Base-by-base conservation (phyloP, 2,888 invertebrate species). In the Yponomeuta sedellus region DNA sequence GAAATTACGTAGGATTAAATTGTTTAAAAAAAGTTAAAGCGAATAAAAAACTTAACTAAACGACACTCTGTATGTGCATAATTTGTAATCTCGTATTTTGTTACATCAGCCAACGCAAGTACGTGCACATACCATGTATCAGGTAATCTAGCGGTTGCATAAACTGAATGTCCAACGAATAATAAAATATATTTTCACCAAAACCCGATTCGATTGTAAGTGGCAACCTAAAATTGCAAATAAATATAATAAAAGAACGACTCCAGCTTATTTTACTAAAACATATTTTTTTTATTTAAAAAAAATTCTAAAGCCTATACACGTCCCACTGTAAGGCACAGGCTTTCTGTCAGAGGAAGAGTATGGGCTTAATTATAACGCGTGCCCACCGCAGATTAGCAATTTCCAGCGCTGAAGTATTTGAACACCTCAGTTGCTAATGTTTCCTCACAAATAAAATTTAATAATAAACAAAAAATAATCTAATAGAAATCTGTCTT, bases 61-160 rank as follows among this genome's bases (percentile, higher is more conserved):
- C 25, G 25, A 59, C 44, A 4, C 8, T 52, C 16, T 52, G 44
- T 52, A 52, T 52, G 44, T 52, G 44, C 44, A 52, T 52, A 61
- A 25, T 5, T 25, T 61, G 28, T 61, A 61, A 61, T 34, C 12
- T 6, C 25, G 28, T 16, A 28, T 61, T 40, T 63, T 22, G 63
- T 63, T 63, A 22, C 63, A 63, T 63, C 63, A 63, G 44, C 28
- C 11, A 3, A 22, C 5, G 20, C 19, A n/a, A 64, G 28, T 44
- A 10, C 44, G 16, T 52, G 44, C 16, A 52, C 44, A 52, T 16
- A 52, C 12, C 44, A 44, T 64, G 40, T 44, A 22, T 59, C 25
- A 40, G 20, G 59, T 34, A 34, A 58, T 66, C 66, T 66, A 66
- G 66, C 66, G 57, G 66, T 61, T 61, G 61, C 61, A 44, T 52